A percentile compares a stretch with the other conserved stretches of the same genome.
Evolutionary conservation across 1,140 invertebrate genomes (phyloP).

Genomic region (Solen grandis): DNA sequence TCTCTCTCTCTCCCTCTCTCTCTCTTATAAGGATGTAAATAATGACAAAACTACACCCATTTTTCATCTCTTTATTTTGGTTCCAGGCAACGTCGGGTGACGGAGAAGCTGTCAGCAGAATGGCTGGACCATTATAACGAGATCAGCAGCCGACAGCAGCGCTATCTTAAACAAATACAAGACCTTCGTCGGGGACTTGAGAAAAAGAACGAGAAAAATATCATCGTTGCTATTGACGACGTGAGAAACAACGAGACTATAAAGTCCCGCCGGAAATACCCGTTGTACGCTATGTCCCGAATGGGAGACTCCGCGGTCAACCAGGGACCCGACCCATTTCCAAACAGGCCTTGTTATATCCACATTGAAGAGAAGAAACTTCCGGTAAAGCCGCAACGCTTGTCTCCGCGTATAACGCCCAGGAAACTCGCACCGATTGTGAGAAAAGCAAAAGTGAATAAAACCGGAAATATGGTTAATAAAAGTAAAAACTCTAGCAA

Average conservation of each 20-base stretch:
- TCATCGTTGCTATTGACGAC: constrained; percentile 56
- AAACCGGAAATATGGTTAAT: background rate
- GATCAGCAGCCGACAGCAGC: constrained; percentile 58
- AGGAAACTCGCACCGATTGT: constrained; percentile 52
- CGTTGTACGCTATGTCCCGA: constrained; percentile 22
- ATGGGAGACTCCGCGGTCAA: constrained; percentile 31
- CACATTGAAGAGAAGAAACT: constrained; percentile 36
- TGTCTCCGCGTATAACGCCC: constrained; percentile 30
- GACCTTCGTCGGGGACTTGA: constrained; percentile 51
- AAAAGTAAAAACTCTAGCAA: constrained; percentile 9
- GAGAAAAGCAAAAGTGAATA: background rate
- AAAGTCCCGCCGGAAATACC: constrained; percentile 27
- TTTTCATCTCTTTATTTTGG: too few species aligned
- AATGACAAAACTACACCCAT: too few species aligned
- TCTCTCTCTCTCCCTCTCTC: too few species aligned
- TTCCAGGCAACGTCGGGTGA: constrained; percentile 47
- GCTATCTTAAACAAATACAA: constrained; percentile 57
- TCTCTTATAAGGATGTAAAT: too few species aligned
- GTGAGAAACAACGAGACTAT: constrained; percentile 43
- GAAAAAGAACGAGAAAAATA: constrained; percentile 51
- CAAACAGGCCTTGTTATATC: constrained; percentile 41
- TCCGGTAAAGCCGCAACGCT: too few species aligned
- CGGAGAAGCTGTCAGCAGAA: constrained; percentile 54
- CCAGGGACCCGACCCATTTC: constrained; percentile 54
- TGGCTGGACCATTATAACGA: constrained; percentile 61